A percentile compares a stretch with the other conserved stretches of the same genome.
Conservation (phyloP, 2,797 vertebrate genomes). For the Rhabdophis nuchalis region DNA sequence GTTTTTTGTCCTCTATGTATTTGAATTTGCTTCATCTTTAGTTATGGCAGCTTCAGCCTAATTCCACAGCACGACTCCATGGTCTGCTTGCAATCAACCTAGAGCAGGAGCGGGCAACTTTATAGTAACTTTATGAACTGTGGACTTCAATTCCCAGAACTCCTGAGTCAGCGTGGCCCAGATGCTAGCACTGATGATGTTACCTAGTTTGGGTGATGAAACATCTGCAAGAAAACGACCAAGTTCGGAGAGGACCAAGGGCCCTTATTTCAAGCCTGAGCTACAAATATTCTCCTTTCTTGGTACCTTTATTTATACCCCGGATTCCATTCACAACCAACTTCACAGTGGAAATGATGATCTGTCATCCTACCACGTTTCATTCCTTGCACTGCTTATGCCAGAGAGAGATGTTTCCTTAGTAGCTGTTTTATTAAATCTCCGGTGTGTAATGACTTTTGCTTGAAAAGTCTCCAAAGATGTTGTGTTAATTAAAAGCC, state of each 20-base stretch:
- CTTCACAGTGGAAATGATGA: neutral
- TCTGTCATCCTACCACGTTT: neutral
- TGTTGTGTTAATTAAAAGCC: neutral
- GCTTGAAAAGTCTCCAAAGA: neutral
- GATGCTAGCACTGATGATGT: too few relatives aligned
- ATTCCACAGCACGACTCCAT: neutral
- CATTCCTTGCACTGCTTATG: neutral
- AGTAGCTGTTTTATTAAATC: neutral
- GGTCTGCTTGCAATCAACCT: neutral
- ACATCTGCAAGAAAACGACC: too few relatives aligned
- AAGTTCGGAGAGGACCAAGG: too few relatives aligned
- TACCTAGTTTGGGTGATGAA: too few relatives aligned
- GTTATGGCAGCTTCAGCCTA: neutral
- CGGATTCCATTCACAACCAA: neutral
- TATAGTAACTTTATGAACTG: too few relatives aligned
- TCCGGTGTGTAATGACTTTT: neutral
- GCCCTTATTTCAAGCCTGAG: too few relatives aligned
- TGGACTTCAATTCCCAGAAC: too few relatives aligned
- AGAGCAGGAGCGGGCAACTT: neutral
- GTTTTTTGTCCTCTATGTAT: neutral
- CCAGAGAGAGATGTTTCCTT: neutral
- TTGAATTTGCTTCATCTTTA: neutral
- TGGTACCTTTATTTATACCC: neutral
- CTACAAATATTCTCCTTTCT: neutral
- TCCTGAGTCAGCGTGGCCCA: too few relatives aligned